phyloP scores from a whole-genome alignment of 1,140 invertebrate species.

The Stratiolaelaps scimitus region DNA sequence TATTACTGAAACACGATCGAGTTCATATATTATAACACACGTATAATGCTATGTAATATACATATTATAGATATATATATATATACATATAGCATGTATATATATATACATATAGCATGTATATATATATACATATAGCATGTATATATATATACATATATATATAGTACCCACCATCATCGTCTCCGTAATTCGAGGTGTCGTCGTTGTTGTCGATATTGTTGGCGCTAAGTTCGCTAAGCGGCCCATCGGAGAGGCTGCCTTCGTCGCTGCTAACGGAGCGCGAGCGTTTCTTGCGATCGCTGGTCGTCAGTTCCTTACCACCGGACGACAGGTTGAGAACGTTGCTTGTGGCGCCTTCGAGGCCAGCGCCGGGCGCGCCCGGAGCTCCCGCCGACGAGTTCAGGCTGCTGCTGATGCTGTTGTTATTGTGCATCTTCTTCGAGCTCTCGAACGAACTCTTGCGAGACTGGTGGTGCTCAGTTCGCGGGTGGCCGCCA shows the following conservation, averaged over 20 bases:
- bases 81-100: too few species aligned
- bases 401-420: constrained; percentile 12
- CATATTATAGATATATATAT: too few species aligned
- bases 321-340: constrained; percentile 10
- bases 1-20: too few species aligned
- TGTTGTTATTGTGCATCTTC: constrained; percentile 26
- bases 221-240: constrained; percentile 22
- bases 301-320: not conserved
- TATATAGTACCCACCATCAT: not conserved
- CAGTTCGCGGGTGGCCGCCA: constrained; percentile 10
- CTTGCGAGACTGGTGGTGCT: constrained; percentile 18
- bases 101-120: too few species aligned
- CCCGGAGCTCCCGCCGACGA: not conserved
- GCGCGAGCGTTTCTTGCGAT: constrained; percentile 15
- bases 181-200: constrained; percentile 28
- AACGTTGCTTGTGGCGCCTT: not conserved
- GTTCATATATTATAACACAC: too few species aligned
- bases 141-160: too few species aligned
- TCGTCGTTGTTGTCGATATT: not conserved
- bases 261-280: constrained; percentile 27
- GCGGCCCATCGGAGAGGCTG: constrained; percentile 25
- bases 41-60: too few species aligned
- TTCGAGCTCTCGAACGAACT: constrained; percentile 27
- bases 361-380: not conserved
- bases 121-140: too few species aligned